phyloP scores from a whole-genome alignment of 2,113 vertebrate genomes.

The rabbit (Oryctolagus cuniculus) region DNA sequence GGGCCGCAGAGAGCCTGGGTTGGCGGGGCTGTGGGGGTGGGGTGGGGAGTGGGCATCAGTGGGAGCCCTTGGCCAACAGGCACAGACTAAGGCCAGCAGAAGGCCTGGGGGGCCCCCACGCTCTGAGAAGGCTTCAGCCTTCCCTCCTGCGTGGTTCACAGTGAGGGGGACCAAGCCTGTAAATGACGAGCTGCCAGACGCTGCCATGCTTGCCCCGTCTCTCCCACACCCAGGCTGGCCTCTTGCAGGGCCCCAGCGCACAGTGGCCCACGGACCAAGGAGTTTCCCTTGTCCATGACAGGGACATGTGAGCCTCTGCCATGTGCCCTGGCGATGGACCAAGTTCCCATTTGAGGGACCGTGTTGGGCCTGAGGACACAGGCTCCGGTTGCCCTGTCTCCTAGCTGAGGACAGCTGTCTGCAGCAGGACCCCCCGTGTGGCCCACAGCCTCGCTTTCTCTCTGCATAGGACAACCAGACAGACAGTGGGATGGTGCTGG shows the following conservation, averaged over 20 bases:
- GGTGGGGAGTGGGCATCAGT: too few species aligned
- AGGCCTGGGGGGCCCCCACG: neutral
- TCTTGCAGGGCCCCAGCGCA: too few species aligned
- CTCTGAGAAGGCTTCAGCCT: neutral
- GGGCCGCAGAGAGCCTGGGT: neutral
- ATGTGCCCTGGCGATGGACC: accelerated
- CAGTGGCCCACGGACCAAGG: accelerated
- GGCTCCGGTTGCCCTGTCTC: accelerated
- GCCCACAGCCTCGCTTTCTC: conserved; percentile 68
- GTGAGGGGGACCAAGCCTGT: too few species aligned
- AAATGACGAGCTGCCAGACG: neutral
- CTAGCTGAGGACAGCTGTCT: neutral
- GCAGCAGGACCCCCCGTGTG: accelerated
- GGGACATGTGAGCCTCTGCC: neutral
- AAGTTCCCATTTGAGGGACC: neutral
- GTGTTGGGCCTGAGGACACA: neutral
- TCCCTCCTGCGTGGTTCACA: neutral
- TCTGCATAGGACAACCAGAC: conserved; percentile 95
- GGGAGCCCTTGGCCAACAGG: neutral
- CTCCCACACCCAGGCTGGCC: too few species aligned
- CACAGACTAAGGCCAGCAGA: neutral
- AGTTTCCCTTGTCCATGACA: neutral
- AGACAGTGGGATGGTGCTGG: conserved; percentile 99
- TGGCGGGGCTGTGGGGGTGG: neutral
- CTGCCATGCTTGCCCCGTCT: too few species aligned